Evolutionary conservation across 2,888 invertebrate species (phyloP).

Genomic region (Orchesella flavescens): DNA sequence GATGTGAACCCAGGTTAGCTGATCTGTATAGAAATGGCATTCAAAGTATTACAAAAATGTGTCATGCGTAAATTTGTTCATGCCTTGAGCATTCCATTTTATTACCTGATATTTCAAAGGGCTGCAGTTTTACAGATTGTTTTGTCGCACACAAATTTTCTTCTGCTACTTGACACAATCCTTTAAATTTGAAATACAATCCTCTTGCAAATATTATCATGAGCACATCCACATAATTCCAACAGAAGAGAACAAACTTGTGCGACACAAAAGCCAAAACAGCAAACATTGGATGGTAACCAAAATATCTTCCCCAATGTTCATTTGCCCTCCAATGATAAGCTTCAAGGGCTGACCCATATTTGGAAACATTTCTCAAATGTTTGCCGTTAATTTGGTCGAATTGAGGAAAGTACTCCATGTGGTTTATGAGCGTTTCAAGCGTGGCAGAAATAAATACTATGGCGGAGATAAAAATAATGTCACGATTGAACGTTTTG

Average conservation of each 20-base stretch:
- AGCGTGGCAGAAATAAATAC: not conserved
- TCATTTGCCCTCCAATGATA: constrained; percentile 54
- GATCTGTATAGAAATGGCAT: constrained; percentile 15
- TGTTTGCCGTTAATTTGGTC: constrained; percentile 25
- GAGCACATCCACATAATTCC: constrained; percentile 53
- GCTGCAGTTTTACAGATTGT: not conserved
- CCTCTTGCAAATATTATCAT: constrained; percentile 53
- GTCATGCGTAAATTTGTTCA: no score
- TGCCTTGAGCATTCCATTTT: no score
- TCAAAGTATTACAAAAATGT: not conserved
- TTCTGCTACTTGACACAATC: constrained; percentile 31
- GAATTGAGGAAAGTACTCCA: constrained; percentile 46
- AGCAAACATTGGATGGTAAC: constrained; percentile 32
- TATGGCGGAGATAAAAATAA: constrained; percentile 15
- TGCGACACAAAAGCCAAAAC: constrained; percentile 33
- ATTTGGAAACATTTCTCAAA: not conserved
- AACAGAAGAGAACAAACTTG: constrained; percentile 29
- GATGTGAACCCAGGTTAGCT: constrained; percentile 31
- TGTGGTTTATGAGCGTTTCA: constrained; percentile 4
- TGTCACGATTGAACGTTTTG: constrained; percentile 31
- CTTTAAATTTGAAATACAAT: constrained; percentile 57
- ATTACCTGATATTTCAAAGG: constrained; percentile 11
- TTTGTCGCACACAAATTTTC: not conserved
- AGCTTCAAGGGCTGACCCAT: constrained; percentile 20
- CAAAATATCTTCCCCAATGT: constrained; percentile 40